Conservation (phyloP, 2,113 vertebrate genomes). For the Xenus cinereus region DNA sequence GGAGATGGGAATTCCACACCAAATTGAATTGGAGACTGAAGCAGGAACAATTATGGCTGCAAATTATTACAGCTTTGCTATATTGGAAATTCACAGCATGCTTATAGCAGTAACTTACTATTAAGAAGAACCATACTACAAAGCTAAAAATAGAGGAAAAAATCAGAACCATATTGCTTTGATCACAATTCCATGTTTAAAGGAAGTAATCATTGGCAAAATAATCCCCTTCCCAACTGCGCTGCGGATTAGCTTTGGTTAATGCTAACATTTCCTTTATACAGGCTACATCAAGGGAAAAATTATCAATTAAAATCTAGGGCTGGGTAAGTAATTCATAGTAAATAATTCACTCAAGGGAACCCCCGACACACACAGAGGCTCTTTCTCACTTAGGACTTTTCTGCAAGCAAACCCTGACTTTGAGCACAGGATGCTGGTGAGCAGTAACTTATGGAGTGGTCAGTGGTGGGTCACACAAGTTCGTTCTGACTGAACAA, state of each 20-base stretch:
- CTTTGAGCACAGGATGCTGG: neutral
- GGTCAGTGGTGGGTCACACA: neutral
- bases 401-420: neutral
- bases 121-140: conserved; percentile 1
- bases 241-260: conserved; percentile 39
- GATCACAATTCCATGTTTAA: conserved; percentile 33
- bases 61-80: conserved; percentile 52
- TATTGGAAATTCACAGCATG: conserved; percentile 46
- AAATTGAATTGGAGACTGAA: conserved; percentile 58
- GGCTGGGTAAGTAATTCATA: conserved; percentile 9
- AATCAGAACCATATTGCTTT: conserved; percentile 41
- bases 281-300: conserved; percentile 28
- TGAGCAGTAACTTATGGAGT: neutral
- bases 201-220: conserved; percentile 50
- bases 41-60: conserved; percentile 49
- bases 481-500: neutral
- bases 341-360: conserved; percentile 1
- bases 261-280: conserved; percentile 28
- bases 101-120: neutral
- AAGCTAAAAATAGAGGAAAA: conserved; percentile 34
- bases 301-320: conserved; percentile 43
- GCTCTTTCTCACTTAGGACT: neutral
- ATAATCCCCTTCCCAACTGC: conserved; percentile 34
- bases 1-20: conserved; percentile 48
- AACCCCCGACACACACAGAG: neutral